Base-by-base conservation (phyloP, 2,888 invertebrate species). In the Nephrotoma flavescens region DNA sequence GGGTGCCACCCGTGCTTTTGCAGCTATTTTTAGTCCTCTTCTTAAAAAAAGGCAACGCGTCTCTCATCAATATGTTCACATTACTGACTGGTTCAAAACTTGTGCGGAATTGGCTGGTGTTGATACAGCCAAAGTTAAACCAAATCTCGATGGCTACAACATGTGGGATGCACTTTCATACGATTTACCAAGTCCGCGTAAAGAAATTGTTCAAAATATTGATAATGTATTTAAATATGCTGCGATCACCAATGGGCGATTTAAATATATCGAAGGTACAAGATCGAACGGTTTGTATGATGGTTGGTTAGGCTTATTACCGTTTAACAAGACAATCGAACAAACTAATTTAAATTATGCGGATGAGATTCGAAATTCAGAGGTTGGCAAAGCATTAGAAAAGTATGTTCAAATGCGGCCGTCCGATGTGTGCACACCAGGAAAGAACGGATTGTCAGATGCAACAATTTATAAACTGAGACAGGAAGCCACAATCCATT, bases 11-110 rank as follows among this genome's bases (percentile, higher is more conserved):
- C 93, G 97, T 87, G 96, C 95, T 0, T 94, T 94, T 0, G 96
- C 95, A 0, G 94, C 95, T 83, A 92, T 97, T 86, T 97, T 96
- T 94, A 95, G 95, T 89, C 95, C 96, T 0, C 88, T 92, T 47
- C 89, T 94, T 12, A 90, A 90, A n/a, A 88, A 91, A 84, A 91
- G 93, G 6, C 90, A 92, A 12, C 93, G 94, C 88, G 93, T 96
- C 0, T 94, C 93, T 7, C 91, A 93, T 19, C 92, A 94, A 86
- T 91, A 96, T 86, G 94, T 97, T 90, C 97, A 97, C 89, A 94
- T 97, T 11, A 94, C 94, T 4, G 97, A 98, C 90, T 96, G 96
- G 95, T 90, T 97, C 57, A 97, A 97, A 0, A 97, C 97, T 0
- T 91, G 92, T 95, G 90, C 90, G 0, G 89, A 88, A n/a, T 90